Evolutionary conservation across 2,888 invertebrate species (phyloP), one percentile per base, ranked within the genome.

Genomic region (Patella ulyssiponensis): DNA sequence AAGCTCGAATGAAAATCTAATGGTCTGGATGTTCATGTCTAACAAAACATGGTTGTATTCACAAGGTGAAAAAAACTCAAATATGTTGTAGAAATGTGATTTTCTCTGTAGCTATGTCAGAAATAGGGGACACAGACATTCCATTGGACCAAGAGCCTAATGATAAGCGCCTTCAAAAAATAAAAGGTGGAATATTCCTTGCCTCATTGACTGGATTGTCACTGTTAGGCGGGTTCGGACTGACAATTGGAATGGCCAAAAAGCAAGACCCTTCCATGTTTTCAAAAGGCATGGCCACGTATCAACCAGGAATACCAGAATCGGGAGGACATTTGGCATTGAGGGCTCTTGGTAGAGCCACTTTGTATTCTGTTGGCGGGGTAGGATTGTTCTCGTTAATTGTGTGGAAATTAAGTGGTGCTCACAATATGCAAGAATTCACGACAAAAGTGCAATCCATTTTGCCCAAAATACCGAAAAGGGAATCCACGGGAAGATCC

Each of bases 331-430:
- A 93, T 71, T 92, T 98, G 78, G 98, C 98, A 0, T 83, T 96
- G 75, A 93, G 96, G 89, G 98, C 98, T 0, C 93, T 98, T 0
- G 96, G 95, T 11, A 96, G 96, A 95, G 98, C 97, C 3, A 95
- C 96, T 0, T 83, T 97, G 0, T 97, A 96, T 92, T 96, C 98
- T 0, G 92, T 97, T n/a, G 93, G 95, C 56, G 97, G 97, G 0
- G 96, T 97, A 77, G 94, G 96, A 12, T 91, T 95, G 74, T 91
- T 98, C 75, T 96, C 95, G 90, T 96, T 95, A 92, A 94, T 95
- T 15, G 94, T 97, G 79, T 98, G 97, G 96, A 97, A 97, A 92
- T 88, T 97, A 17, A 95, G 97, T 69, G 97, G 97, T 77, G 97
- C 96, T 44, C 94, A 94, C 87, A 94, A 95, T 93, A 92, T 96